Evolutionary conservation across 2,888 invertebrate genomes (phyloP).

Genomic region (Nymphalis polychloros): DNA sequence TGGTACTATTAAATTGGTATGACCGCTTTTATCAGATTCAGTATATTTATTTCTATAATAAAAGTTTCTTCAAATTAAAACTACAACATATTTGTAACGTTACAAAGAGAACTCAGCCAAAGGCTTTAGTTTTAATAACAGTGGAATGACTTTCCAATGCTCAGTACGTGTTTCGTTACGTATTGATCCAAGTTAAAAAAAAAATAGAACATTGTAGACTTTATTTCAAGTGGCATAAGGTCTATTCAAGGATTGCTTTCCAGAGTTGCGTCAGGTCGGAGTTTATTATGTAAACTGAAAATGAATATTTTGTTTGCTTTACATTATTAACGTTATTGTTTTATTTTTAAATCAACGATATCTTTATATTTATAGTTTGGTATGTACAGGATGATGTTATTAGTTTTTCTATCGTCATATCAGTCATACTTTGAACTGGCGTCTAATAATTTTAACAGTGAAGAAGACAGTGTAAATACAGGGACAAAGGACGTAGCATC

Average conservation of each 20-base stretch:
- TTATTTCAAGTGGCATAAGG: not conserved
- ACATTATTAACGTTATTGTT: not conserved
- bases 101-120: constrained; percentile 7
- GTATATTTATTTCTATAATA: too few relatives aligned
- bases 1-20: too few relatives aligned
- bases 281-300: constrained; percentile 13
- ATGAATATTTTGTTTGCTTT: constrained; percentile 1
- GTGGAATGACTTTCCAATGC: constrained; percentile 9
- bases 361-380: too few relatives aligned
- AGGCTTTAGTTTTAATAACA: constrained; percentile 13
- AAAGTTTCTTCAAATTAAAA: too few relatives aligned
- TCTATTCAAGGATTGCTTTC: too few relatives aligned
- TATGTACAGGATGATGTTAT: too few relatives aligned
- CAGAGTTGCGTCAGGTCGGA: not conserved
- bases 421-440: too few relatives aligned
- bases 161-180: not conserved
- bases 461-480: too few relatives aligned
- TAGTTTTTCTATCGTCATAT: too few relatives aligned
- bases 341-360: not conserved
- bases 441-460: too few relatives aligned
- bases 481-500: not conserved
- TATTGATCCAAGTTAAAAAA: constrained; percentile 22
- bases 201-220: constrained; percentile 3
- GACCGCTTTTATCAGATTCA: too few relatives aligned
- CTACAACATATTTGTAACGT: too few relatives aligned